phyloP scores from a whole-genome alignment of 2,888 invertebrate species.

The Busseola fusca region DNA sequence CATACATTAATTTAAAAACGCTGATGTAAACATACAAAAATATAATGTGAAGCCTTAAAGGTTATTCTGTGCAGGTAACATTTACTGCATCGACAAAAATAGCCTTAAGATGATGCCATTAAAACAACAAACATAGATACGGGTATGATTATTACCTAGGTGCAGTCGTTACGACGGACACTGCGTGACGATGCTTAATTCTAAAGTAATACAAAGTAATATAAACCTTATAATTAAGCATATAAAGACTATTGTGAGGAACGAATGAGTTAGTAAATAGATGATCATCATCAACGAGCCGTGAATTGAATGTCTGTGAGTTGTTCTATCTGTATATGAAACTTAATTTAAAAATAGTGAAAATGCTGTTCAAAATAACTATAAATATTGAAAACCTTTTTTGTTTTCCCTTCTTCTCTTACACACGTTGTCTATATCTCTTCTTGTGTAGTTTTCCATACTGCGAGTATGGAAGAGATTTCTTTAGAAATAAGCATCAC shows the following conservation, averaged over 20 bases:
- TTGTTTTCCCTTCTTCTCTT: neutral
- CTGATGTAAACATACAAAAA: conserved; percentile 10
- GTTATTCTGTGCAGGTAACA: conserved; percentile 52
- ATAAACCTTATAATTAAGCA: conserved; percentile 13
- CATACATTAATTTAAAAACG: conserved; percentile 30
- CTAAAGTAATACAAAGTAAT: conserved; percentile 24
- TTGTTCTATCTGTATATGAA: conserved; percentile 15
- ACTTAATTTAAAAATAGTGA: neutral
- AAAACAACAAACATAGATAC: conserved; percentile 60
- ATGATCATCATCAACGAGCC: conserved; percentile 28
- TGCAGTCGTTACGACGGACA: conserved; percentile 52
- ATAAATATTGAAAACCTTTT: neutral
- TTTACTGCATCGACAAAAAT: conserved; percentile 70
- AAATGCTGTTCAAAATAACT: conserved; percentile 27
- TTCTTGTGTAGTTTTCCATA: no score
- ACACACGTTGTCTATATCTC: neutral
- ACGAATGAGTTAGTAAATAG: conserved; percentile 17
- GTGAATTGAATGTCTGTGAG: conserved; percentile 28
- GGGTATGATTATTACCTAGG: conserved; percentile 61
- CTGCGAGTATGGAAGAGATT: neutral
- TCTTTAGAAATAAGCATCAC: neutral
- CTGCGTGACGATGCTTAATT: conserved; percentile 41
- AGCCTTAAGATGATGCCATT: conserved; percentile 69
- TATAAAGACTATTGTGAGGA: conserved; percentile 14
- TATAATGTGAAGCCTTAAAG: conserved; percentile 44